Conservation (phyloP, 1,140 invertebrate genomes). For the Aphelinus atriplicis region DNA sequence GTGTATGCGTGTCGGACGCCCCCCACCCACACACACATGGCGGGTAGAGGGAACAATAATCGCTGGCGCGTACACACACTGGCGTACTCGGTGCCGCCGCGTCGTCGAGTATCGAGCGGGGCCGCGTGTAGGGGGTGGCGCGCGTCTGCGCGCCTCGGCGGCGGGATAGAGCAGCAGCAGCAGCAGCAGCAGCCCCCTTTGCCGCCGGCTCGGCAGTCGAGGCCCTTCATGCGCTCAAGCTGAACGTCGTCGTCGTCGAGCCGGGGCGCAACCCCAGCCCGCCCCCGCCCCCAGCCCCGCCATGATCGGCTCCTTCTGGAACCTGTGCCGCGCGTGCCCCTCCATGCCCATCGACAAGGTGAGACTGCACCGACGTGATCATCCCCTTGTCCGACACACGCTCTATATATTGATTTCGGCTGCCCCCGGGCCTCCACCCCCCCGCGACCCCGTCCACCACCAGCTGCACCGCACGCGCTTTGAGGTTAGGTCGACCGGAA, state of each 20-base stretch:
- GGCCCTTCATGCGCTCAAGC: too few species aligned
- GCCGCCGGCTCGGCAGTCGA: slow-evolving; percentile 28
- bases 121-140: background rate
- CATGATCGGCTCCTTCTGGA: slow-evolving; percentile 95
- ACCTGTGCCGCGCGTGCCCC: slow-evolving; percentile 91
- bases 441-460: too few species aligned
- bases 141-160: slow-evolving; percentile 11
- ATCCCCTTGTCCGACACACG: too few species aligned
- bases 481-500: too few species aligned
- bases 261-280: background rate
- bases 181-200: slow-evolving; percentile 10
- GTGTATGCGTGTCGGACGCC: background rate
- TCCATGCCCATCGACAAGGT: slow-evolving; percentile 94
- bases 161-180: background rate
- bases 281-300: background rate
- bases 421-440: too few species aligned
- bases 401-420: too few species aligned
- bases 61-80: background rate
- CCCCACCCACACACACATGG: background rate
- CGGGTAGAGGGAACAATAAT: too few species aligned
- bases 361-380: slow-evolving; percentile 50
- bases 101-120: background rate
- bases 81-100: slow-evolving; percentile 10
- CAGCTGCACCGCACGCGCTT: too few species aligned
- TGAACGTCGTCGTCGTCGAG: background rate